Evolutionary conservation across 2,797 vertebrate species (phyloP), one percentile per base, ranked within the genome.

Genomic region (Hyperoplus lanceolatus): DNA sequence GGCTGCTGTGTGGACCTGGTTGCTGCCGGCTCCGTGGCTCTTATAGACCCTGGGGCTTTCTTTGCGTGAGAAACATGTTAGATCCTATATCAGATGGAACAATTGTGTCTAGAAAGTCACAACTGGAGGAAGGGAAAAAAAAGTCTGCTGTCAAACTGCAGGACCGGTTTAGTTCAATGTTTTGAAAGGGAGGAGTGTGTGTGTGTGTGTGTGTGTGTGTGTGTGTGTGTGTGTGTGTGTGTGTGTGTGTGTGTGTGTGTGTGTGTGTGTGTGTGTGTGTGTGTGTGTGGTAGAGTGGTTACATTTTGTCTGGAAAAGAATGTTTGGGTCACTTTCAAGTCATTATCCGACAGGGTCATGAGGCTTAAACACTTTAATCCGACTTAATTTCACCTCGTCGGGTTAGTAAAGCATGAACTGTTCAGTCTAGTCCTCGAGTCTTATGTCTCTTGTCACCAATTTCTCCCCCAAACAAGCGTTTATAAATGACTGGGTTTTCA

Each of bases 261-360:
- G 53, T 75, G 87, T 83, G 15, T 62, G 71, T 71, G 66, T 75
- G 67, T 57, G 57, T 49, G 54, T 58, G 45, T 16, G 63, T 66
- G 63, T 56, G 59, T 62, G 48, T 7, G 53, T 75, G 87, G 81
- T 15, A 77, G 82, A 78, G 80, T 77, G 70, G 18, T 81, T 88
- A 88, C 81, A 78, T 62, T 79, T 88, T 80, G 76, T 57, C 77
- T 81, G 84, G 77, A 89, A 86, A 88, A 88, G 87, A 91, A 89
- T 91, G 85, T 90, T 83, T 89, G 78, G 84, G 77, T 87, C 86
- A 79, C 83, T 88, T 87, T 85, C 41, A 74, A 73, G 45, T 81
- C 87, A 89, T 91, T 88, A 89, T 73, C 64, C 5, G 5, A 1
- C 18, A 6, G 46, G 68, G 76, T 90, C 91, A 90, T 76, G 74